Conservation (phyloP, 1,140 invertebrate species). For the Diabrotica undecimpunctata region DNA sequence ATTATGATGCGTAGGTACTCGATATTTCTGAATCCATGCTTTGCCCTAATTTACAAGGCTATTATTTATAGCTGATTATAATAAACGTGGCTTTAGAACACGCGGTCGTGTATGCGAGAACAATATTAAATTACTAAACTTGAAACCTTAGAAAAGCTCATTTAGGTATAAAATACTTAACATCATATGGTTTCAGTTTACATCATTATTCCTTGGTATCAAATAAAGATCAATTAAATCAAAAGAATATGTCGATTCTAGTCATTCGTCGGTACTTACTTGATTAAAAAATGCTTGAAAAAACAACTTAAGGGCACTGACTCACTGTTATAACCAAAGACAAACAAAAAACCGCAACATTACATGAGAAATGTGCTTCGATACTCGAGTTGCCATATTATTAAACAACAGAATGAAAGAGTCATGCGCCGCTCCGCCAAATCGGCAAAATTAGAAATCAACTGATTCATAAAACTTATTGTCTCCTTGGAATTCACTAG, state of each 20-base stretch:
- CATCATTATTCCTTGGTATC: neutral
- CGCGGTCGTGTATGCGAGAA: no score
- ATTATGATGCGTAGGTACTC: no score
- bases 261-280: neutral
- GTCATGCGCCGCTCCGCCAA: neutral
- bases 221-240: neutral
- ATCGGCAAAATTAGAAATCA: conserved; percentile 1
- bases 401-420: neutral
- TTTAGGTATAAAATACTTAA: neutral
- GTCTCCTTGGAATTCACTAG: no score
- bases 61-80: no score
- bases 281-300: neutral
- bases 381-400: neutral
- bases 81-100: no score
- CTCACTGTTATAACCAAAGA: neutral
- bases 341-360: neutral
- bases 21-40: no score
- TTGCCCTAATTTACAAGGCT: no score
- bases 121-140: neutral
- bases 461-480: no score
- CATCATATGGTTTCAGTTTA: neutral
- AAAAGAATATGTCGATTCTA: neutral
- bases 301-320: neutral
- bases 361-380: conserved; percentile 2
- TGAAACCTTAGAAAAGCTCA: neutral